Conservation (phyloP, 2,888 invertebrate species). For the Zeuzera pyrina region DNA sequence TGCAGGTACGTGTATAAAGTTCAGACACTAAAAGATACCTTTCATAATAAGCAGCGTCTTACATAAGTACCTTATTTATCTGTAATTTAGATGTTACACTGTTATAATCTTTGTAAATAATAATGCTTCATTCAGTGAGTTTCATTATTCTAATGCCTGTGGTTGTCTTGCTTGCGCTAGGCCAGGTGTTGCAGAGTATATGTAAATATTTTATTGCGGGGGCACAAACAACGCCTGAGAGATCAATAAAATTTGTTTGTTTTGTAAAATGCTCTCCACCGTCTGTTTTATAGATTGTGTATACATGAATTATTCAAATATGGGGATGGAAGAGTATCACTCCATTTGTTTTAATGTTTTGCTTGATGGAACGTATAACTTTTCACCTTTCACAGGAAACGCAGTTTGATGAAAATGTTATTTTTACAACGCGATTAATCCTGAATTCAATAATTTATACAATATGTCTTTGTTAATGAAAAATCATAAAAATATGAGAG, state of each 20-base stretch:
- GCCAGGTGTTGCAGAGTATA: slow-evolving; percentile 65
- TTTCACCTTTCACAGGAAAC: slow-evolving; percentile 25
- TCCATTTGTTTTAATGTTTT: slow-evolving; percentile 63
- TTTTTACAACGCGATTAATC: too few species aligned
- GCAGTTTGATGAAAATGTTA: too few species aligned
- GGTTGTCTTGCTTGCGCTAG: slow-evolving; percentile 33
- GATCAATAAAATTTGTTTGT: slow-evolving; percentile 74
- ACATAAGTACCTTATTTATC: too few species aligned
- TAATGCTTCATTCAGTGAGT: slow-evolving; percentile 49
- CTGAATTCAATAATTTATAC: too few species aligned
- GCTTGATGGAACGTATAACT: slow-evolving; percentile 50
- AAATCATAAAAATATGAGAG: too few species aligned
- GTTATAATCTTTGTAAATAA: too few species aligned
- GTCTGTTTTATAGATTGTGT: slow-evolving; percentile 67
- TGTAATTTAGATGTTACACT: too few species aligned
- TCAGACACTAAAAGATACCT: too few species aligned
- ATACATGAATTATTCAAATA: slow-evolving; percentile 68
- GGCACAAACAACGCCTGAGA: slow-evolving; percentile 66
- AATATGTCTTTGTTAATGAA: too few species aligned
- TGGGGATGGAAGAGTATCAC: slow-evolving; percentile 47
- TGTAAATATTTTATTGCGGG: slow-evolving; percentile 70
- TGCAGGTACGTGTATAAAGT: too few species aligned
- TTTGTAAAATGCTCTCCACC: slow-evolving; percentile 66
- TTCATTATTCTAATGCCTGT: slow-evolving; percentile 65
- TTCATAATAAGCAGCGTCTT: too few species aligned